Evolutionary conservation across 2,113 vertebrate species (phyloP).

Genomic region (Hippocampus mohnikei): DNA sequence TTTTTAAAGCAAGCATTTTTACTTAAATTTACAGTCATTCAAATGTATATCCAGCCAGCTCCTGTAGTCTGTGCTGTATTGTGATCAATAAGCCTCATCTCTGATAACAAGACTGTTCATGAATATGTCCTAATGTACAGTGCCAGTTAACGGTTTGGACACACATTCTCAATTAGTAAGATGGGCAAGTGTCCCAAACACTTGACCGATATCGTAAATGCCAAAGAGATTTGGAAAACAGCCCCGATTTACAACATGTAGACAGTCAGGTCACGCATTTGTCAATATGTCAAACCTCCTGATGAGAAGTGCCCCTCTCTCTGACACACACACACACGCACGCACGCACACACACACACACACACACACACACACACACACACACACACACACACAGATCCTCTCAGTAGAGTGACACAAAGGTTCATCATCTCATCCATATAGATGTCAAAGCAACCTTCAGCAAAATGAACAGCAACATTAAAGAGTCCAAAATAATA

Average conservation of each 20-base stretch:
- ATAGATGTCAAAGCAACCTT: not conserved
- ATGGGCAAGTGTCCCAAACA: not conserved
- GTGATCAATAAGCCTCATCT: not conserved
- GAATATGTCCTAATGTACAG: not conserved
- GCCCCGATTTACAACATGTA: slow-evolving; percentile 57
- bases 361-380: slow-evolving; percentile 6
- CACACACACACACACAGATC: not conserved
- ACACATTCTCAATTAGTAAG: not conserved
- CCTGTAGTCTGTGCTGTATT: not conserved
- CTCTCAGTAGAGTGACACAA: not conserved
- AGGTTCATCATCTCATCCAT: not conserved
- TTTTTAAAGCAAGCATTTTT: not conserved
- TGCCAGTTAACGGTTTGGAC: not conserved
- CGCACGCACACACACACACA: not conserved
- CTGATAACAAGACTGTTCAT: not conserved
- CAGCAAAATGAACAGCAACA: not conserved
- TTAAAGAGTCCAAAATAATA: not conserved
- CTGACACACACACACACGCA: not conserved
- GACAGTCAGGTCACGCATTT: slow-evolving; percentile 54
- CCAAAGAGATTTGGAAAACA: slow-evolving; percentile 46
- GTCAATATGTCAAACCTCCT: slow-evolving; percentile 52
- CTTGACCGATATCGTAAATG: slow-evolving; percentile 14
- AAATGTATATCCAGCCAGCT: not conserved
- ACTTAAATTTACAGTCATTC: too few species aligned
- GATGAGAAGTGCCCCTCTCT: slow-evolving; percentile 28